phyloP scores from a whole-genome alignment of 2,113 vertebrate genomes.

The Plotosus lineatus region DNA sequence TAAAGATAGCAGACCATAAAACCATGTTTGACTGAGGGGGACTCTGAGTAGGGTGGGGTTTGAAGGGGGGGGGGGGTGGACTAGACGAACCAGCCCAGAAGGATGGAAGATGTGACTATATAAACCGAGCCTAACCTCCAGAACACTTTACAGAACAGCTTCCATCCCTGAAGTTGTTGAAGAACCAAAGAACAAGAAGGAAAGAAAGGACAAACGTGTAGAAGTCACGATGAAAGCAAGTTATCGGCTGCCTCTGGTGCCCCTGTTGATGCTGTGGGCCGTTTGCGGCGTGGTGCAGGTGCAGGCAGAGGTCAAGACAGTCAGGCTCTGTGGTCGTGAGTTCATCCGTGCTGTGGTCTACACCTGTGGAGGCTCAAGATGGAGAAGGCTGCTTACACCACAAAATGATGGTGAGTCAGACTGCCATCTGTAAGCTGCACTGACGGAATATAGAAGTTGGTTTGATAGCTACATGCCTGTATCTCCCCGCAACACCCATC shows the following conservation, averaged over 20 bases:
- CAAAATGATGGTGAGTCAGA: conserved; percentile 69
- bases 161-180: conserved; percentile 17
- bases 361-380: conserved; percentile 87
- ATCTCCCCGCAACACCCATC: too few species aligned
- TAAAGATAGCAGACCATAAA: conserved; percentile 60
- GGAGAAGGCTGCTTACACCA: conserved; percentile 71
- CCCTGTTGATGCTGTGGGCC: conserved; percentile 66
- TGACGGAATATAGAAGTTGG: not conserved
- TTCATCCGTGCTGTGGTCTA: conserved; percentile 83
- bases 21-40: conserved; percentile 49
- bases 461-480: too few species aligned
- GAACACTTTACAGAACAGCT: not conserved
- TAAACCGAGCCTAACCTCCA: conserved; percentile 26
- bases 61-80: conserved; percentile 9
- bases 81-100: not conserved
- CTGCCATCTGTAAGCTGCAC: not conserved
- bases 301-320: conserved; percentile 55
- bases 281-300: conserved; percentile 52
- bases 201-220: not conserved
- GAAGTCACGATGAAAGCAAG: conserved; percentile 62
- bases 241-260: conserved; percentile 48
- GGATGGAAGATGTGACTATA: conserved; percentile 11
- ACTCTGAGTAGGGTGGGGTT: conserved; percentile 28
- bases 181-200: not conserved
- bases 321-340: conserved; percentile 84